Evolutionary conservation across 2,888 invertebrate genomes (phyloP).

Genomic region (Rhingia rostrata): DNA sequence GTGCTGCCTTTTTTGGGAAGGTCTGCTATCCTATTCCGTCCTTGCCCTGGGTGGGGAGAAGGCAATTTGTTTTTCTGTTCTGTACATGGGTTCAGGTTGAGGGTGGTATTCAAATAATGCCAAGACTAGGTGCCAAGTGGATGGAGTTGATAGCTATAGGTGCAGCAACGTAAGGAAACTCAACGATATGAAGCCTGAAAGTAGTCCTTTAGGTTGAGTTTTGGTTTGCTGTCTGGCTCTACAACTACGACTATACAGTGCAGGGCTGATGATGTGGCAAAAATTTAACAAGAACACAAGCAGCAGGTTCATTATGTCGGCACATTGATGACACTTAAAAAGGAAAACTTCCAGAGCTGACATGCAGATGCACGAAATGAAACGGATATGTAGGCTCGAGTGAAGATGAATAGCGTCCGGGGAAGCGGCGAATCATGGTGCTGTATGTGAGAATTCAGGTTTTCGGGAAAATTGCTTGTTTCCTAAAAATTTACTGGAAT

Average conservation of each 20-base stretch:
- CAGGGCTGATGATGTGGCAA: conserved; percentile 74
- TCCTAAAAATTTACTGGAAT: too few relatives aligned
- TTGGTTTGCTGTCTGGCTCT: conserved; percentile 17
- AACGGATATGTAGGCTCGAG: neutral
- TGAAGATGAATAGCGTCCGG: neutral
- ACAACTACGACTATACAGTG: conserved; percentile 13
- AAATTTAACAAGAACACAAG: conserved; percentile 74
- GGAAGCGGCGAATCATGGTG: too few relatives aligned
- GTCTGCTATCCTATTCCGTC: neutral
- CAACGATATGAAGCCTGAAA: neutral
- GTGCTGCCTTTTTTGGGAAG: conserved; percentile 5
- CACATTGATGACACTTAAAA: conserved; percentile 76
- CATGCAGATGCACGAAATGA: neutral
- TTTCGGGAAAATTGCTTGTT: too few relatives aligned
- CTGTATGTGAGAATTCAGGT: too few relatives aligned
- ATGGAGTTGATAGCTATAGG: conserved; percentile 20
- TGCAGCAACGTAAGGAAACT: conserved; percentile 7
- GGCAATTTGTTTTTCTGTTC: neutral
- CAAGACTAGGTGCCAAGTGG: conserved; percentile 43
- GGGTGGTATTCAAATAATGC: conserved; percentile 47
- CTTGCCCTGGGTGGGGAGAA: neutral
- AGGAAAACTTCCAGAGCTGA: conserved; percentile 34
- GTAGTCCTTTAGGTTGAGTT: conserved; percentile 9
- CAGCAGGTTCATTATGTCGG: conserved; percentile 76
- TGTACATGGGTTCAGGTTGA: neutral